Base-by-base conservation (phyloP, 1,140 invertebrate genomes). In the Eufriesea mexicana region DNA sequence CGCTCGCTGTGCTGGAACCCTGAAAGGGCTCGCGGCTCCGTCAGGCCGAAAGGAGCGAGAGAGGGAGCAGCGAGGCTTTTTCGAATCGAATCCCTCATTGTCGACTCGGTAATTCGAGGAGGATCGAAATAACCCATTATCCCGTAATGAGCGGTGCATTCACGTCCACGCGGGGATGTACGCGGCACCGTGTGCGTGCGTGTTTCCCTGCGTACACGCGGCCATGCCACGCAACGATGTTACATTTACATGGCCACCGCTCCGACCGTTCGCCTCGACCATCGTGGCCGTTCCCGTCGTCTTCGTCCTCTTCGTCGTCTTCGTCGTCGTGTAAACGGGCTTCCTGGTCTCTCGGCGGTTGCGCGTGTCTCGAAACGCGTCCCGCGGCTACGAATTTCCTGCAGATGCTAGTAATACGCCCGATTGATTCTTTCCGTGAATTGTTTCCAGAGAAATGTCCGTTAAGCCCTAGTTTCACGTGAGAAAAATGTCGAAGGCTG, bases 81-180 rank as follows among this genome's bases (percentile, higher is more conserved):
- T 90, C 86, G 86, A 91, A 91, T 91, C 91, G 87, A 92, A 92
- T 92, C 88, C 84, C 90, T 92, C 86, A 92, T 92, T 92, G 91
- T 92, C 90, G 91, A 92, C 87, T 92, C 86, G 90, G 91, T 92
- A 92, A 92, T 92, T 92, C 87, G 90, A 92, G 90, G 87, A 91
- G 91, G 90, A 92, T 92, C 91, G 90, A 92, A 92, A 92, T 92
- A 92, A 92, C 89, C 90, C 90, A 92, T 92, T 92, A 92, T 90
- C 85, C 88, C 84, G 88, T 92, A 92, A 92, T 92, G 91, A 92
- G 90, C 87, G 89, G 78, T 83, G 89, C 88, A 91, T 90, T 92
- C 86, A 88, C 88, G 77, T 85, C 84, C 85, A 67, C 74, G 70
- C 66, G 51, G 59, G 61, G 61, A 64, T 67, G 74, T 64, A 71